Base-by-base conservation (phyloP, 2,888 invertebrate genomes). In the Chaitophorus viminalis region DNA sequence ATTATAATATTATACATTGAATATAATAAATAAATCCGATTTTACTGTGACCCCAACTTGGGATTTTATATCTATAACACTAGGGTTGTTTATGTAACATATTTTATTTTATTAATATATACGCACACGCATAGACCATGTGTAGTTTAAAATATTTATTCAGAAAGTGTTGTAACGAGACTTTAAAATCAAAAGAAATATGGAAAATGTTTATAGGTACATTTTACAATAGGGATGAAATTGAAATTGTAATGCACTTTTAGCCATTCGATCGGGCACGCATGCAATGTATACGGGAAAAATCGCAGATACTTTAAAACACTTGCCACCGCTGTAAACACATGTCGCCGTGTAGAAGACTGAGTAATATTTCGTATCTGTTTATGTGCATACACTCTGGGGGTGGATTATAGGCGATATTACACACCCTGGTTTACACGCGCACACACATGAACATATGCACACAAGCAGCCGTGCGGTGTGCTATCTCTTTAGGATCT, bases 261-360 rank as follows among this genome's bases (percentile, higher is more conserved):
- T 18, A 1, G 60, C 83, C 54, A 18, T 75, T 82, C 39, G 60
- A 70, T 54, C 2, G 52, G 18, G 72, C 33, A 21, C 65, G 52
- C 18, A 39, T 75, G 75, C 75, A 39, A 39, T 39, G 72, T 46
- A 18, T 39, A 83, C 25, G 54, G 76, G n/a, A 60, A 81, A 87
- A 87, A 87, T 87, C 79, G 74, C 87, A 65, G 79, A 79, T n/a
- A 87, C 87, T 87, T 87, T 79, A 60, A 87, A 87, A 87, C 87
- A 87, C 87, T 87, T 87, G 87, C 74, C 87, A 25, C 87, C 78
- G 70, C 68, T n/a, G 87, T 87, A 81, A 87, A 87, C 87, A 87
- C 87, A 31, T 87, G 87, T 87, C 87, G 79, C 77, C 70, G 78
- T 39, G 46, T 46, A 81, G 18, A 72, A 54, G 6, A 60, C 72